Evolutionary conservation across 1,140 invertebrate genomes (phyloP).

Genomic region (Dolichoris vasculosae): DNA sequence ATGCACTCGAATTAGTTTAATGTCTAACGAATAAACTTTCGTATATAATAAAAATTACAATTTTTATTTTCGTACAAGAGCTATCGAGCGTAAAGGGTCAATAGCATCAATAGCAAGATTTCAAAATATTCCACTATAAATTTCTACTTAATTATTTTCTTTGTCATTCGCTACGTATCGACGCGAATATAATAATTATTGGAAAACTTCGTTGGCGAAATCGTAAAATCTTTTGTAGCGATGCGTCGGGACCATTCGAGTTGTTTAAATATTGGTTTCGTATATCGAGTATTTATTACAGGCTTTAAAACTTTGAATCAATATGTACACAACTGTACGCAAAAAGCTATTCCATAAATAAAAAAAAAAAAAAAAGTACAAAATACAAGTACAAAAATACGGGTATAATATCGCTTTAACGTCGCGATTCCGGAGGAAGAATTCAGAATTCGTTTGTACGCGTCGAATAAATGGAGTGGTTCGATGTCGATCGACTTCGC

Average conservation of each 20-base stretch:
- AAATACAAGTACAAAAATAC: neutral
- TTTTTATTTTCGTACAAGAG: neutral
- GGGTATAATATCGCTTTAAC: neutral
- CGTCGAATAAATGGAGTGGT: neutral
- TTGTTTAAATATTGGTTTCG: slow-evolving; percentile 15
- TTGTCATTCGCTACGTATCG: too few relatives aligned
- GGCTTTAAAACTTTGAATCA: neutral
- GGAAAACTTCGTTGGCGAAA: neutral
- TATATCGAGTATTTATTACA: neutral
- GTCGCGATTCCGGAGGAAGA: neutral
- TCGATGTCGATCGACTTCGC: neutral
- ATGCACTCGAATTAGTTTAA: neutral
- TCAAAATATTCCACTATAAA: neutral
- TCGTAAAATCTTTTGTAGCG: neutral
- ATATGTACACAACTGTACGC: neutral
- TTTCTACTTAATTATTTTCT: too few relatives aligned
- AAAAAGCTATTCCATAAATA: neutral
- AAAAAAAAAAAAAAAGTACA: too few relatives aligned
- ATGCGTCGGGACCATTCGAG: neutral
- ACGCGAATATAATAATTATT: neutral
- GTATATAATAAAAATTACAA: neutral
- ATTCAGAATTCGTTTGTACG: neutral
- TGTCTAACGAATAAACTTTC: neutral
- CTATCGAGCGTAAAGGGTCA: neutral
- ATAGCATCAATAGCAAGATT: neutral